phyloP scores from a whole-genome alignment of 2,888 invertebrate species.

The Mythimna impura region DNA sequence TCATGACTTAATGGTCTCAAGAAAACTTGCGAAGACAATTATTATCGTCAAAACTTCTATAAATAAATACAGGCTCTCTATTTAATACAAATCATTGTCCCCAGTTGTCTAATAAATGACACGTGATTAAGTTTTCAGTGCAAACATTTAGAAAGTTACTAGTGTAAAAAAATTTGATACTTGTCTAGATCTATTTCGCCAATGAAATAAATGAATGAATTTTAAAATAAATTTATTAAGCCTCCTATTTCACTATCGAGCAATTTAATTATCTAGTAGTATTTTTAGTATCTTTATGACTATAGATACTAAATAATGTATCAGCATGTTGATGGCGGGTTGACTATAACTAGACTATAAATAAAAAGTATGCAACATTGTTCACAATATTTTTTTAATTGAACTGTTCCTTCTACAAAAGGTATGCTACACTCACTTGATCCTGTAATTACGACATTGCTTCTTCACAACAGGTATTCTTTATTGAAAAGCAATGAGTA shows the following conservation, averaged over 20 bases:
- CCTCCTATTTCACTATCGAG: too few species aligned
- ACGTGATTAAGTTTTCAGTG: slow-evolving; percentile 19
- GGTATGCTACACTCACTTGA: not conserved
- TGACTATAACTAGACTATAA: too few species aligned
- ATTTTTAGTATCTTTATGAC: too few species aligned
- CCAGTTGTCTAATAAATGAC: not conserved
- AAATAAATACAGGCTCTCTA: not conserved
- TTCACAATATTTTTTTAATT: too few species aligned
- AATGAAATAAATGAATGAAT: too few species aligned
- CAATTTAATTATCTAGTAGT: too few species aligned
- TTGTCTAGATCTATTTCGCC: slow-evolving; percentile 11
- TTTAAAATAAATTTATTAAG: not conserved
- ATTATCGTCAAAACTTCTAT: not conserved
- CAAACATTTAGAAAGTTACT: slow-evolving; percentile 37
- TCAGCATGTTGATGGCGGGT: not conserved
- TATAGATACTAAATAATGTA: too few species aligned
- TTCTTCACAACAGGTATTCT: not conserved
- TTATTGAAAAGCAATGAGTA: not conserved
- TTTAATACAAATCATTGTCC: too few species aligned
- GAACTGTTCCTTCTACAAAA: too few species aligned
- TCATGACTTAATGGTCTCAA: not conserved
- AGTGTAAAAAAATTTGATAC: not conserved
- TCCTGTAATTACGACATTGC: slow-evolving; percentile 18
- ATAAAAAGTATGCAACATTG: too few species aligned
- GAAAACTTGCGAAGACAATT: not conserved